Base-by-base conservation (phyloP, 1,140 invertebrate genomes). In the Zaprionus africanus region DNA sequence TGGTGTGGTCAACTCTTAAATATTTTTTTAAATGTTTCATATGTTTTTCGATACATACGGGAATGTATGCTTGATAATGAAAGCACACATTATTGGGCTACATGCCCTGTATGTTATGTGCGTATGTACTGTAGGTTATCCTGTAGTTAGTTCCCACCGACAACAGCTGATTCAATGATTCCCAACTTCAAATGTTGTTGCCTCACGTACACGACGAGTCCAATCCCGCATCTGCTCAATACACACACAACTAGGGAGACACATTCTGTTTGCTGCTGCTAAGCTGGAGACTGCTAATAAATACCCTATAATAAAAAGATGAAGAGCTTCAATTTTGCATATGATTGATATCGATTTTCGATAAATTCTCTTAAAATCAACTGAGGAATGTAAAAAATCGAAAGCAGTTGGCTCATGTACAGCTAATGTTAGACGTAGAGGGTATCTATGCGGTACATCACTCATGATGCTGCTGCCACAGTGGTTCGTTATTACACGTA, bases 141-240 rank as follows among this genome's bases (percentile, higher is more conserved):
- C 38, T 41, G 15, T 4, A 41, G 4, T 15, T 4, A 41, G 31
- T 11, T 2, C 9, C 31, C 31, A 38, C 36, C 36, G 36, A 15
- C 12, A 13, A 38, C 36, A 38, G 36, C 36, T 17, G 41, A 46
- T 46, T 17, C 2, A 0, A 6, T 15, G 15, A 22, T 22, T 22
- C n/a, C n/a, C 41, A 9, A n/a, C 41, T 5, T 46, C 15, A 43
- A 51, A 71, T 26, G 26, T 60, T 79, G 53, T 51, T 70, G 77
- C 34, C 65, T 38, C 83, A 87, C 83, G 84, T 87, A 87, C 76
- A 56, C 69, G 80, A 78, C 66, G 65, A 68, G 71, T 79, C 61
- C 60, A 61, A 63, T 64, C 78, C 66, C 54, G 63, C 53, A 76
- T 65, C 65, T 51, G 53, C 34, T 75, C 46, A 24, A 66, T 46